Percentiles rank a stretch among this genome's conserved stretches.
Conservation (phyloP, 2,113 vertebrate genomes). For the Gymnarchus niloticus region DNA sequence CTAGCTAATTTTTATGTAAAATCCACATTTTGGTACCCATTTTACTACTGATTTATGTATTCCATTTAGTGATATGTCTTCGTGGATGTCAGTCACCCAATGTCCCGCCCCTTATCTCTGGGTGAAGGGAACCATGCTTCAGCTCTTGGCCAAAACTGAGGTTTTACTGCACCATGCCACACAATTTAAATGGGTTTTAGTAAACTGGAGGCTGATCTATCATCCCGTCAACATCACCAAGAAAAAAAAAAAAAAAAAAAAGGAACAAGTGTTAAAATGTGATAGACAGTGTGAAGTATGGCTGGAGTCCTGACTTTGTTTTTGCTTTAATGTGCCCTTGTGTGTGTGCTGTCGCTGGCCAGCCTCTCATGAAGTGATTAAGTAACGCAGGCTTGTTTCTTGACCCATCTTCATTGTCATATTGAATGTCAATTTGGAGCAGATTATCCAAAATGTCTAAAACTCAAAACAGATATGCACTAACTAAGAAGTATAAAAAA, state of each 20-base stretch:
- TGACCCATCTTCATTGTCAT: too few species aligned
- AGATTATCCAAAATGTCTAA: too few species aligned
- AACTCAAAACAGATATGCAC: not conserved
- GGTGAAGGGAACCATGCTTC: not conserved
- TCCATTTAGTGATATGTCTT: not conserved
- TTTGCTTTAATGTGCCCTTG: not conserved
- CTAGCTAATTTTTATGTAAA: not conserved
- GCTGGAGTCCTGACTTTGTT: too few species aligned
- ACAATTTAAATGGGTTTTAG: not conserved
- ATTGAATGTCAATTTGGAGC: too few species aligned
- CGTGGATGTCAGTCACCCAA: not conserved
- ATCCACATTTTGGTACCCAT: not conserved
- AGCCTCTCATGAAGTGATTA: not conserved
- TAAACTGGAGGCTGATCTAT: too few species aligned
- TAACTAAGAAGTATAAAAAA: slow-evolving; percentile 3
- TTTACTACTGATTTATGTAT: not conserved
- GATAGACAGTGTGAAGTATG: too few species aligned
- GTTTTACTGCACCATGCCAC: not conserved
- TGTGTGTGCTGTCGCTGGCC: not conserved
- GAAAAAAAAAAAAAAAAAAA: too few species aligned
- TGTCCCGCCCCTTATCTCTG: not conserved
- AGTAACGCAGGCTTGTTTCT: not conserved
- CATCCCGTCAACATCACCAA: too few species aligned
- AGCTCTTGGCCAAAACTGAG: not conserved
- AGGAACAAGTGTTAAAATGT: too few species aligned